Evolutionary conservation across 2,888 invertebrate genomes (phyloP), one percentile per base, ranked within the genome.

Genomic region (Drosophila testacea): DNA sequence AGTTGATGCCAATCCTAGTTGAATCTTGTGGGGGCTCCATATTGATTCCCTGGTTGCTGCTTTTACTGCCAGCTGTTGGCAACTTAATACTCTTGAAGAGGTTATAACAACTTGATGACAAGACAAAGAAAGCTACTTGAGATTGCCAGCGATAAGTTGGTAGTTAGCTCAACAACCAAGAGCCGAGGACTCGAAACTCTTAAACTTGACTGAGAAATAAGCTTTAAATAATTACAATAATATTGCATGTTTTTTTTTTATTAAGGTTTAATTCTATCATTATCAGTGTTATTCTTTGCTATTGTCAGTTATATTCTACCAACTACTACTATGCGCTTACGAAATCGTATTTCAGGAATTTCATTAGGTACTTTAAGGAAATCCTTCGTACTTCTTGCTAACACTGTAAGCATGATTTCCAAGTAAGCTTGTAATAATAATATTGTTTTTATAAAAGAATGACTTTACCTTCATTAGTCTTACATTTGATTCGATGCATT

Each of bases 1-100:
- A 73, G 73, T 88, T 57, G 66, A 76, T 71, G 70, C 69, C 81
- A 76, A 67, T 71, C 69, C 46, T 36, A 57, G 69, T 51, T 69
- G 34, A 52, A 52, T 60, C 68, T 62, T 47, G 50, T 63, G 9
- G 48, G 54, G 27, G 34, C 39, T 59, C 68, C 73, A 64, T 73
- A 63, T 71, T 71, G 86, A 69, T 80, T 50, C 61, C 64, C 52
- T 69, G 63, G 61, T 63, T 67, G 78, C 52, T 70, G 63, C 67
- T 39, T 36, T 28, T 52, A 38, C 36, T 44, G 60, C 56, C 69
- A 65, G 66, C 73, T 81, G 74, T 50, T 73, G 54, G 50, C 34
- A 44, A 54, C 55, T 54, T 67, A 65, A 60, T 73, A 61, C 73
- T 50, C 74, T 66, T 65, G 42, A 30, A 46, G 55, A 36, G 32